Evolutionary conservation across 92 coral and sea anemone species (phyloP), one percentile per base, ranked within the genome.

Genomic region (Porites lobata): DNA sequence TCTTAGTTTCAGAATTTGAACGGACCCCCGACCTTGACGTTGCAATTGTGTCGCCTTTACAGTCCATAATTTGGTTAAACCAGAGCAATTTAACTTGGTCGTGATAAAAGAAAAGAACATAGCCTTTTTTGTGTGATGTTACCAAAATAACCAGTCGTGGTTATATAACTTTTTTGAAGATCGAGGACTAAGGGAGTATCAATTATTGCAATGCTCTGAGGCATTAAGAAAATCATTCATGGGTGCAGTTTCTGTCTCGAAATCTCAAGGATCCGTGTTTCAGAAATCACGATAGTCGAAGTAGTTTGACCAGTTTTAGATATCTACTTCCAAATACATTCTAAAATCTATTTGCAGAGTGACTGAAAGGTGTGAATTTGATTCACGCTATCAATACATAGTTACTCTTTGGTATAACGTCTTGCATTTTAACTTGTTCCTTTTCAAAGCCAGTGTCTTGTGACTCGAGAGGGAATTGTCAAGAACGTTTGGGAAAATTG

Each of bases 161-260:
- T 4, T 17, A 17, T 50, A 10, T 3, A 15, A 10, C 0, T 1
- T 6, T 66, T 68, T 65, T 79, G 50, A 29, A 79, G 58, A 65
- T 69, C 32, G 54, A 56, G 15, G 61, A 10, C 61, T 67, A 13
- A 15, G 51, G 17, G 57, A 81, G 17, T 10, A 56, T 63, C n/a
- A 53, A 18, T 53, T 53, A 26, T 81, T 6, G 17, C 24, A 53
- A 68, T 69, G 26, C 51, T 61, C 83, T 65, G 61, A 79, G 73
- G 73, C 61, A 79, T 29, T n/a, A 64, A 76, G 67, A 80, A 69
- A 51, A 11, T 80, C 53, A 75, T 38, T 75, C 47, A 75, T 20
- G 38, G 63, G 21, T 75, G 57, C 65, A 52, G 51, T 50, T 71
- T 72, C 13, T 70, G 75, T 22, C 78, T 75, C 64, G 57, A 20